A percentile compares a stretch with the other conserved stretches of the same genome.
Conservation (phyloP, 2,888 invertebrate species). For the Heteromyza rotundicornis region DNA sequence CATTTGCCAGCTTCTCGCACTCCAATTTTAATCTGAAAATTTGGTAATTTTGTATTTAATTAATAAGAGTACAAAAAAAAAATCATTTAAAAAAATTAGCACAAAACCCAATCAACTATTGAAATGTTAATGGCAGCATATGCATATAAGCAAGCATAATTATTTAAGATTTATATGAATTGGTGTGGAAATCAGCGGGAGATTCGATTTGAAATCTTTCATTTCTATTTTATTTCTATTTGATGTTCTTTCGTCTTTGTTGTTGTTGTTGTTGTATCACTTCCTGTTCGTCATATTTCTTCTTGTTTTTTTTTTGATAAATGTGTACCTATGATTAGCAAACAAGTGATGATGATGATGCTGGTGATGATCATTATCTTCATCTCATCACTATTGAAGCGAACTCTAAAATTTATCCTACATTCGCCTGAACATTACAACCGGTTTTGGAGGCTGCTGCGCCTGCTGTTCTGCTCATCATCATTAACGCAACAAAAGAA, state of each 20-base stretch:
- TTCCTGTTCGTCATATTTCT: background rate
- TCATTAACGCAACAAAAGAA: background rate
- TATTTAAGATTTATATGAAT: too few relatives aligned
- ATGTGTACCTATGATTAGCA: background rate
- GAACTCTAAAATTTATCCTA: conserved; percentile 4
- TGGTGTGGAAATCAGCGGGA: too few relatives aligned
- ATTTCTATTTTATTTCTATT: background rate
- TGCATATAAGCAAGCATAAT: too few relatives aligned
- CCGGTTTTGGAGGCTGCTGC: conserved; percentile 5
- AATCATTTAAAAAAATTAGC: background rate
- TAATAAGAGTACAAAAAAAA: background rate
- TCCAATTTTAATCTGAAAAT: conserved; percentile 90
- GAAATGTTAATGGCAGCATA: too few relatives aligned
- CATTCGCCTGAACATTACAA: background rate
- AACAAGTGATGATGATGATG: too few relatives aligned
- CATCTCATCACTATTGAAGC: background rate
- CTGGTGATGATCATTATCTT: too few relatives aligned
- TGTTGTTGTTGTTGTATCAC: too few relatives aligned
- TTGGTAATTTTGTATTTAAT: too few relatives aligned
- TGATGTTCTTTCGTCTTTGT: too few relatives aligned
- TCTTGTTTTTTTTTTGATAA: background rate
- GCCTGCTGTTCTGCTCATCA: too few relatives aligned
- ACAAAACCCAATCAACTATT: background rate
- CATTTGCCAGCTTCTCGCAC: conserved; percentile 95
- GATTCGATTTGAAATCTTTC: too few relatives aligned